Conservation (phyloP, 2,888 invertebrate genomes). For the Tipula unca region DNA sequence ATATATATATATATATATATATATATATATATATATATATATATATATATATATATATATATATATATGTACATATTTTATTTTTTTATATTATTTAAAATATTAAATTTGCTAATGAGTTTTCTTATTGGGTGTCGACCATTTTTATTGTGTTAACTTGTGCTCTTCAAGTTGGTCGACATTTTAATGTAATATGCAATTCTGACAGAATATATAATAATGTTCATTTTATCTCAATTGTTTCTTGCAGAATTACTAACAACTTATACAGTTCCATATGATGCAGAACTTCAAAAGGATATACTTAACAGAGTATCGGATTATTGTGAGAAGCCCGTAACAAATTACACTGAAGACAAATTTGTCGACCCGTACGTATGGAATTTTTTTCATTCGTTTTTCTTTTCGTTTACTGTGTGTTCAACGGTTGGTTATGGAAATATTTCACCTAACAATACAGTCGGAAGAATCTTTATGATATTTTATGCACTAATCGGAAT, state of each 20-base stretch:
- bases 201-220: not conserved
- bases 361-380: slow-evolving; percentile 57
- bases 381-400: slow-evolving; percentile 87
- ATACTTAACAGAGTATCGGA: slow-evolving; percentile 48
- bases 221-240: not conserved
- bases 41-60: not conserved
- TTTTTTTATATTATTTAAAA: not conserved
- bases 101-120: not conserved
- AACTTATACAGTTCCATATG: slow-evolving; percentile 34
- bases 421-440: slow-evolving; percentile 92
- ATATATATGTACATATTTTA: not conserved
- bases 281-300: slow-evolving; percentile 33
- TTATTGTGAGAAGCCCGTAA: slow-evolving; percentile 69
- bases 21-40: too few relatives aligned
- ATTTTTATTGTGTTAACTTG: not conserved
- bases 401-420: slow-evolving; percentile 84
- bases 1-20: too few relatives aligned
- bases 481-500: slow-evolving; percentile 74
- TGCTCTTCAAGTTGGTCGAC: not conserved
- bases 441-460: slow-evolving; percentile 70
- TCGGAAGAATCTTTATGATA: slow-evolving; percentile 77
- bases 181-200: not conserved
- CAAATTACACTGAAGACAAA: slow-evolving; percentile 53
- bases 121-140: not conserved
- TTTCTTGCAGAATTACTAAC: slow-evolving; percentile 33